phyloP scores from a whole-genome alignment of 2,113 vertebrate genomes.

The Festucalex cinctus region DNA sequence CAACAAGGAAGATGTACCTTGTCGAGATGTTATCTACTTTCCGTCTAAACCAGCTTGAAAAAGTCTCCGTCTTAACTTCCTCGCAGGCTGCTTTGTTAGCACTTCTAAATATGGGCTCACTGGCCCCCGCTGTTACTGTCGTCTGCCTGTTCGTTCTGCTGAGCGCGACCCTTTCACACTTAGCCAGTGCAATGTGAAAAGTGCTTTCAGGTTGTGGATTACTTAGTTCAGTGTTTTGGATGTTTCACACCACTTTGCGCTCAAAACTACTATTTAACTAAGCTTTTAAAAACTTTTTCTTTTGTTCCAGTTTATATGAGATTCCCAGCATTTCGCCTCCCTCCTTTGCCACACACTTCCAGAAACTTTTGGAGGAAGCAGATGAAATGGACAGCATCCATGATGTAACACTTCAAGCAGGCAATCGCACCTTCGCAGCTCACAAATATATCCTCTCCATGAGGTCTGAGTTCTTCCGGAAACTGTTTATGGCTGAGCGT shows the following conservation, averaged over 20 bases:
- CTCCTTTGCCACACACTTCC: conserved; percentile 84
- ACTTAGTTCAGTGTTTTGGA: not conserved
- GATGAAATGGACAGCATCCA: conserved; percentile 93
- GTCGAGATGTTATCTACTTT: too few species aligned
- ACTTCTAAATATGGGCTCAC: too few species aligned
- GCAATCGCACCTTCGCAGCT: conserved; percentile 80
- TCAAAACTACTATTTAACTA: conserved; percentile 1
- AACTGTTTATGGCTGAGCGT: conserved; percentile 74
- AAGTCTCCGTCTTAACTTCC: too few species aligned
- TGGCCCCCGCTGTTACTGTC: too few species aligned
- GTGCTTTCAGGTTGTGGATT: too few species aligned
- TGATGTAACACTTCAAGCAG: conserved; percentile 89
- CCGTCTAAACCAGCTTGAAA: too few species aligned
- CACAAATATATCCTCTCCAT: conserved; percentile 91
- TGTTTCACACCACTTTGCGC: not conserved
- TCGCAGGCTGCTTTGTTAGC: too few species aligned
- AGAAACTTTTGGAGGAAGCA: conserved; percentile 80
- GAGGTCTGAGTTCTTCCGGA: conserved; percentile 86
- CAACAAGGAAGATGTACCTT: too few species aligned
- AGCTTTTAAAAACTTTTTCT: not conserved
- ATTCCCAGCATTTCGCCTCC: conserved; percentile 86
- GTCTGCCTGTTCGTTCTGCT: too few species aligned
- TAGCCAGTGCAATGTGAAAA: too few species aligned
- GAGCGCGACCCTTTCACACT: too few species aligned
- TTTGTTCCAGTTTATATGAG: conserved; percentile 83